phyloP scores from a whole-genome alignment of 1,140 invertebrate genomes.

The Antheraea pernyi region DNA sequence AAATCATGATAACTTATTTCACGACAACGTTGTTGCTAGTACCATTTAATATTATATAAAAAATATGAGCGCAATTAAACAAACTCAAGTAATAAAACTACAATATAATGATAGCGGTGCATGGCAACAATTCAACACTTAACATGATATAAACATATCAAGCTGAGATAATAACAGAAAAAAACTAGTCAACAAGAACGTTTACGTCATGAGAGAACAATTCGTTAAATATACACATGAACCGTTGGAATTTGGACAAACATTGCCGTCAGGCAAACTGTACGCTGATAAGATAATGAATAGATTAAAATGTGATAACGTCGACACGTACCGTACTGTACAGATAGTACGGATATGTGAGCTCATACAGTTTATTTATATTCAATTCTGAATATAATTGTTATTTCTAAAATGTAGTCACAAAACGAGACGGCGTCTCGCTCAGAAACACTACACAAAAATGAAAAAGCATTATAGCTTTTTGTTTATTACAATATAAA shows the following conservation, averaged over 20 bases:
- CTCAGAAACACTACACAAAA: no score
- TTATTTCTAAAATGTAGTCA: neutral
- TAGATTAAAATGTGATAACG: constrained; percentile 18
- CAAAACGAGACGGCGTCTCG: neutral
- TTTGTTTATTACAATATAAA: no score
- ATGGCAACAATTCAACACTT: neutral
- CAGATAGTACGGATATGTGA: neutral
- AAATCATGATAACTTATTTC: no score
- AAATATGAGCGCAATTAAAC: no score
- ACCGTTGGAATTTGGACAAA: constrained; percentile 30
- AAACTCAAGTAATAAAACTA: neutral
- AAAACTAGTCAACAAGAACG: neutral
- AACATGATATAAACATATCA: neutral
- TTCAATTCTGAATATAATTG: neutral
- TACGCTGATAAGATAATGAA: constrained; percentile 20
- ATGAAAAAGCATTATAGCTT: no score
- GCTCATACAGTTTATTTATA: constrained; percentile 11
- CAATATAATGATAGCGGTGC: neutral
- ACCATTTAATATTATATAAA: no score
- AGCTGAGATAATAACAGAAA: neutral
- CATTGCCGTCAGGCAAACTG: constrained; percentile 15
- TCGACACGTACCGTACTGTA: constrained; percentile 3
- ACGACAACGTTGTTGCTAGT: no score
- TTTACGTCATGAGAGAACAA: constrained; percentile 20
- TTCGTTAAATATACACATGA: constrained; percentile 18